Base-by-base conservation (phyloP, 1,140 invertebrate genomes). In the Physella acuta region DNA sequence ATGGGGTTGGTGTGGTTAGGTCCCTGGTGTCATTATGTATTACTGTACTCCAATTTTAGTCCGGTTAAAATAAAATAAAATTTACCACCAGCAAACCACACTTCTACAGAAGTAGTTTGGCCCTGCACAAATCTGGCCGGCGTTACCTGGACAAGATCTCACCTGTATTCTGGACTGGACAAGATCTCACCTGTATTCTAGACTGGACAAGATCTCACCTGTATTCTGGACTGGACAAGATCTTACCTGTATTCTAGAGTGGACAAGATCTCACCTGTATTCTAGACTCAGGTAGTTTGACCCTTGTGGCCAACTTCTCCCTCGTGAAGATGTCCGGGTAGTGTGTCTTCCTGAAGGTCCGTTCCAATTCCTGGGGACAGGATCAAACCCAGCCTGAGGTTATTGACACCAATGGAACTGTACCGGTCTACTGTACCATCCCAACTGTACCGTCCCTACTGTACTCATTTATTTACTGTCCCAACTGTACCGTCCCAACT, bases 281-380 rank as follows among this genome's bases (percentile, higher is more conserved):
- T 71, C 82, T 73, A 16, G 81, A 81, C 67, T 84, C 82, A 1
- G 78, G 79, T 2, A 84, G 71, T 59, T 76, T 77, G 17, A 82
- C 73, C 59, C 75, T 75, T 4, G 71, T 71, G 20, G 82, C 82
- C 39, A 84, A 64, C 55, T 78, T 79, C 64, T 84, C 83, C 55
- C 82, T 62, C 55, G 79, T 78, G 71, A 81, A 83, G 49, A 83
- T 79, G 72, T 84, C 82, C 2, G 82, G 82, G 70, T 84, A 84
- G 56, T 84, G 82, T 8, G 81, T 84, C 65, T 80, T 79, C n/a
- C 77, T 68, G 72, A 84, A 84, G 2, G 78, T 76, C 26, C 75
- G 67, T 64, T 84, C 82, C n/a, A 84, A 58, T 61, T 82, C 81
- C 56, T 68, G 31, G 26, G 17, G 16, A 63, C 11, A 4, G 34